Base-by-base conservation (phyloP, 2,888 invertebrate genomes). In the Drosophila mettleri region DNA sequence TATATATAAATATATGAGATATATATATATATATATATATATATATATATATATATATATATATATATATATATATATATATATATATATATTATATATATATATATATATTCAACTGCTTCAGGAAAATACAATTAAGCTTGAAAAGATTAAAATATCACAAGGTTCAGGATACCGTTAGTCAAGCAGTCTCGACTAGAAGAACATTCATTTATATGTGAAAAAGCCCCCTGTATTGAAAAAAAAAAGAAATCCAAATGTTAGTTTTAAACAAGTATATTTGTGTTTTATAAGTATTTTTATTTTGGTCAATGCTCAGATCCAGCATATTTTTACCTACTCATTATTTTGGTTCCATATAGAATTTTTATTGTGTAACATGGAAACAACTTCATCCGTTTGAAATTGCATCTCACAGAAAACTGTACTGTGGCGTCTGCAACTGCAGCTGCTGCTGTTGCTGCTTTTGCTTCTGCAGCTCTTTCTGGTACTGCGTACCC, bases 301-400 rank as follows among this genome's bases (percentile, higher is more conserved):
- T 82, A 82, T 84, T 84, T 80, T 73, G 67, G 74, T 81, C 79
- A 79, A 74, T 73, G 78, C 78, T 66, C 69, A 63, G 81, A 52
- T 81, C 88, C 79, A 79, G 79, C 86, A 83, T 80, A 83, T 88
- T 81, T 83, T 86, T 88, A 75, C 88, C 79, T 83, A 72, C 55
- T 70, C 67, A 81, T 86, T 86, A 88, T 86, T 86, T 88, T 80
- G 73, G 75, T 86, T 86, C 78, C 73, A 84, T 84, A 84, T 80
- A 80, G 69, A 80, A 80, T 83, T 86, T 86, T 86, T 80, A 78
- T 83, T 84, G 80, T 86, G 78, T 67, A 85, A 74, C 80, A 65
- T 77, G 74, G 74, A 80, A 84, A 84, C 84, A 84, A 80, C 71
- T 80, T 80, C 83, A 77, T 79, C 67, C 80, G 77, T 77, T 80